A percentile compares a stretch with the other conserved stretches of the same genome.
Conservation (phyloP, 2,888 invertebrate species). For the Ophion obscuratus region DNA sequence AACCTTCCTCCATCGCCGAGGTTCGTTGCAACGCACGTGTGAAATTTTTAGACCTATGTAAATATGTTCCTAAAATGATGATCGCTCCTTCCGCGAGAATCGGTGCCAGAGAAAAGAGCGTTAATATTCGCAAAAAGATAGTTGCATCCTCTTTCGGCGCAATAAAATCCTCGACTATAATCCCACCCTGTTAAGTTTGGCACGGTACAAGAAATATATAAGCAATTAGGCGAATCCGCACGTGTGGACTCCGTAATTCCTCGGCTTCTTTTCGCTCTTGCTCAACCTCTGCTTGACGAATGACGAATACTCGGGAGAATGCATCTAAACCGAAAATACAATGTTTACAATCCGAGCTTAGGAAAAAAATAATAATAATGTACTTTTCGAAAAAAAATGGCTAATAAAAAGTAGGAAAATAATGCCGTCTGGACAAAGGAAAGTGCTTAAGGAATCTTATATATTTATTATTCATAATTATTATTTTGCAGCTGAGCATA, state of each 20-base stretch:
- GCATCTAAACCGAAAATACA: neutral
- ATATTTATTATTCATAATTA: neutral
- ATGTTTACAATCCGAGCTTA: neutral
- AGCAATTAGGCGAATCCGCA: constrained; percentile 78
- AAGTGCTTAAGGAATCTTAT: neutral
- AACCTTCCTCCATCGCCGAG: neutral
- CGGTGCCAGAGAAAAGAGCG: constrained; percentile 42
- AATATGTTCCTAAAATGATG: constrained; percentile 37
- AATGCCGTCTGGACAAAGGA: neutral
- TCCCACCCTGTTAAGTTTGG: constrained; percentile 66
- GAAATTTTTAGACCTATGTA: neutral
- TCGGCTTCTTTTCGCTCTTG: constrained; percentile 24
- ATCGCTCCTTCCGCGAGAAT: constrained; percentile 19
- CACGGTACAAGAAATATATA: constrained; percentile 71
- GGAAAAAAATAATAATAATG: neutral
- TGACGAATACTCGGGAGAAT: constrained; percentile 12
- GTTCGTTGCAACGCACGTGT: neutral
- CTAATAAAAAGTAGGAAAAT: neutral
- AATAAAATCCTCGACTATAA: constrained; percentile 41
- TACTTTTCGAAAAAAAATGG: neutral
- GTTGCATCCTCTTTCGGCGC: constrained; percentile 25
- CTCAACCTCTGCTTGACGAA: constrained; percentile 33
- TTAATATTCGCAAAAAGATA: constrained; percentile 14
- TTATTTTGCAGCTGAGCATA: neutral
- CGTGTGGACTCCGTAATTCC: constrained; percentile 9